Percentiles rank a stretch among this genome's conserved stretches.
Evolutionary conservation across 1,140 invertebrate species (phyloP).

Genomic region (Periplaneta americana): DNA sequence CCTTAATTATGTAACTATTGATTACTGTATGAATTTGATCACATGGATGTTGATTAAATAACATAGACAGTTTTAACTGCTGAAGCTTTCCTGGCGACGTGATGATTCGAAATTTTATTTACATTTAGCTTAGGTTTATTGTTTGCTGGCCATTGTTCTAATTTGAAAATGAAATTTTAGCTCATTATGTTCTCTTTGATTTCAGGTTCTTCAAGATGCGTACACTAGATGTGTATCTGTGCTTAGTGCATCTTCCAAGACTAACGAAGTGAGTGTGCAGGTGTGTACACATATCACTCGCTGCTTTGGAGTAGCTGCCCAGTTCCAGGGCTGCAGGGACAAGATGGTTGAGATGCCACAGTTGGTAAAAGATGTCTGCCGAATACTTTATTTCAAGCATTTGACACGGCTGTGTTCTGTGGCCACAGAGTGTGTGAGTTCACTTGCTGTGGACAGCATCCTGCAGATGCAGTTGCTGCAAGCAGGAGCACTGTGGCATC

Average conservation of each 20-base stretch:
- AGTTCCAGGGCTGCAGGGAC: conserved; percentile 85
- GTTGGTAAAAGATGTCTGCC: conserved; percentile 82
- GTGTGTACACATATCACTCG: conserved; percentile 89
- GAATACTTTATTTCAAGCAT: conserved; percentile 87
- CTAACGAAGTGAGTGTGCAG: conserved; percentile 78
- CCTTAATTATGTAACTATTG: too few species aligned
- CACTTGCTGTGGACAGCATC: conserved; percentile 72
- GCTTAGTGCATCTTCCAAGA: conserved; percentile 69
- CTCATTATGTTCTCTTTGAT: too few species aligned
- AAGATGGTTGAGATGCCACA: conserved; percentile 82
- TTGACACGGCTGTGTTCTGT: conserved; percentile 71
- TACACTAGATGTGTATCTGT: conserved; percentile 89
- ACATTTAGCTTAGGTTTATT: too few species aligned
- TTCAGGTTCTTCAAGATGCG: conserved; percentile 74
- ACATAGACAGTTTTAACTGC: too few species aligned
- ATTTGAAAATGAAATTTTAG: too few species aligned
- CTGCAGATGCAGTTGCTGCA: conserved; percentile 89
- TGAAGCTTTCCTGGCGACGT: too few species aligned
- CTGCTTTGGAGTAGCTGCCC: conserved; percentile 92
- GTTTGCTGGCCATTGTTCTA: too few species aligned
- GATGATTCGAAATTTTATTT: too few species aligned
- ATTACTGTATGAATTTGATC: too few species aligned
- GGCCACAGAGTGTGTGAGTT: conserved; percentile 80
- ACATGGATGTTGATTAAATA: too few species aligned
- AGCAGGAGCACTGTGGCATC: conserved; percentile 87